Evolutionary conservation across 2,113 vertebrate species (phyloP), one percentile per base, ranked within the genome.

Genomic region (Miniopterus natalensis): DNA sequence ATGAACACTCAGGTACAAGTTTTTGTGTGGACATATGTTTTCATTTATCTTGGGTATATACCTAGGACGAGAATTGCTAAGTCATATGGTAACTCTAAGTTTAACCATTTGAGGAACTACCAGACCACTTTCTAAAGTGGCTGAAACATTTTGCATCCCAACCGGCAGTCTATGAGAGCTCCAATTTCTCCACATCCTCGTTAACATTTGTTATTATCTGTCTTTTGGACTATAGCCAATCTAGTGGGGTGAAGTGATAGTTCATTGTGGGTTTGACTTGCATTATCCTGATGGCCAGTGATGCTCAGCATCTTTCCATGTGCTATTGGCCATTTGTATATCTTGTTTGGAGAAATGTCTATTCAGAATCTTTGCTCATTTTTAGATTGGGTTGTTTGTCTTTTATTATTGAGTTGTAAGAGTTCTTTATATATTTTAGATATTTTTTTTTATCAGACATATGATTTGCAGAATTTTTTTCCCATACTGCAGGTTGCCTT

Each of bases 321-420:
- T 61, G 36, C 47, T 87, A 65, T 73, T 87, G 63, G 25, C 6
- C 36, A 90, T 59, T 47, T 85, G 29, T 59, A 23, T 55, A 84
- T 40, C n/a, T 94, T 96, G n/a, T 74, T 94, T 55, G 53, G 15
- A 68, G 17, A 94, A 94, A 92, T 25, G 7, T 51, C 47, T 83
- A 90, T 70, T 83, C 65, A 90, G 17, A 53, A 23, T 66, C 40
- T 74, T 83, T 65, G 57, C 36, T 31, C 17, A 87, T 68, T 93
- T 93, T 90, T 61, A 95, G 23, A 71, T 51, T 78, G n/a, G 7
- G 9, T 88, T 83, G 29, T 59, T 66, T 42, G 36, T 80, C 15
- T 89, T 94, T 94, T 92, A 71, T 57, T 93, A 36, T 53, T 86
- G 36, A 71, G 36, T 68, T 88, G 9, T 61, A 81, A 89, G 31